Conservation (phyloP, 1,140 invertebrate species). For the Lepidotrigona ventralis region DNA sequence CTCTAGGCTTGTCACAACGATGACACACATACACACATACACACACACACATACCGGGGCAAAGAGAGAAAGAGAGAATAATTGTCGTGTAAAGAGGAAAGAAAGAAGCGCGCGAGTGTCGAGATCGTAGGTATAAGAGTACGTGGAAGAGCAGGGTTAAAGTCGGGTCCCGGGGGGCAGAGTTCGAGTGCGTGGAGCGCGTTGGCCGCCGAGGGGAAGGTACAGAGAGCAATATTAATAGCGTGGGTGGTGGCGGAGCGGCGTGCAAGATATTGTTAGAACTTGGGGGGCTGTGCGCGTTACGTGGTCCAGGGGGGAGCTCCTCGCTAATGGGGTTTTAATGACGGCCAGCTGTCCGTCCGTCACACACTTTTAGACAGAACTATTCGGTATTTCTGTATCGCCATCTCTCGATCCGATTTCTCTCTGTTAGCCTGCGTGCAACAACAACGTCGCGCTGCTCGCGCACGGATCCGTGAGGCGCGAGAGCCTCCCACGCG, state of each 20-base stretch:
- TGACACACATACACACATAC: no score
- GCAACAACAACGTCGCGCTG: neutral
- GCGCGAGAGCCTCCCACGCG: neutral
- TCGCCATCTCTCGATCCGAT: slow-evolving; percentile 66
- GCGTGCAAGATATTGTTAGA: slow-evolving; percentile 78
- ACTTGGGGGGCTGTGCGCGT: slow-evolving; percentile 69
- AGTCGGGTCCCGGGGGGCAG: neutral
- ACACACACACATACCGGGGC: no score
- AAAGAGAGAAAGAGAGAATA: neutral
- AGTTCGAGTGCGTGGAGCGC: slow-evolving; percentile 7
- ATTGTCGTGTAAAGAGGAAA: slow-evolving; percentile 52
- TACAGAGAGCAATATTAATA: slow-evolving; percentile 76
- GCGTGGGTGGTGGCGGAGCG: slow-evolving; percentile 74
- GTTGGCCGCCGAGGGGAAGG: slow-evolving; percentile 44
- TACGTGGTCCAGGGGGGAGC: slow-evolving; percentile 66
- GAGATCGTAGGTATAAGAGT: no score
- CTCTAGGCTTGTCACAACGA: no score
- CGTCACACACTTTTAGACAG: slow-evolving; percentile 75
- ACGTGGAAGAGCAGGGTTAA: neutral
- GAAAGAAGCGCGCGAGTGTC: slow-evolving; percentile 21
- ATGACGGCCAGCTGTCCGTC: slow-evolving; percentile 81
- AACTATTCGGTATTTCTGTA: slow-evolving; percentile 69
- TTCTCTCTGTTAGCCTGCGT: slow-evolving; percentile 11
- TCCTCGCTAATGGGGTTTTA: slow-evolving; percentile 80
- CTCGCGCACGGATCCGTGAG: slow-evolving; percentile 16